Evolutionary conservation across 2,113 vertebrate species (phyloP), one percentile per base, ranked within the genome.

Genomic region (Phasianus colchicus): DNA sequence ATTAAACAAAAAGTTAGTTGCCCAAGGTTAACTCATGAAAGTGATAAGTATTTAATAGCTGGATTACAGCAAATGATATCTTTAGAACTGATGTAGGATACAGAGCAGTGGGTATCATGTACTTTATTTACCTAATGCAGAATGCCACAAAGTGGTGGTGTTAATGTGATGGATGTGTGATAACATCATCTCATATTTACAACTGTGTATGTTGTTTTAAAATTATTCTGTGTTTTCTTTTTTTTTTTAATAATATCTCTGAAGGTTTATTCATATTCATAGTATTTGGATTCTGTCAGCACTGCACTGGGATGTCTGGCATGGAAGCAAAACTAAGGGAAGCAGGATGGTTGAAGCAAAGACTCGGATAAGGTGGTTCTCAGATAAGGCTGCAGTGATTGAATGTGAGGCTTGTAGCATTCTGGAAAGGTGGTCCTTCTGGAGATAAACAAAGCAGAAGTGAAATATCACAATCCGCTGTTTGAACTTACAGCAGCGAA

Each of bases 1-100:
- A 91, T 92, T 94, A 92, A 89, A 83, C 64, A 92, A 88, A 87
- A 91, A 93, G 91, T 78, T 95, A 88, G 89, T 91, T 89, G 89
- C 72, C 82, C 50, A 47, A 55, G 84, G 92, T 93, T 93, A 93
- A 80, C 45, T 88, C 72, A 66, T 92, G 77, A 89, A 92, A 95
- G 67, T 54, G 36, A 15, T 54, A 83, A 91, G 84, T 74, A 89
- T 90, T 92, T 92, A 96, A 92, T 80, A 76, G 32, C 34, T 87
- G 82, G 75, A 80, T 92, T 93, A 87, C 34, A 55, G 80, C 89
- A 89, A 96, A 90, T 71, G 17, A 14, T 70, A 67, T 80, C 75
- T 89, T 84, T 67, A 82, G 67, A 86, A 74, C 86, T 67, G 36
- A 66, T 87, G 10, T 30, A 29, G 45, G 48, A 13, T 65, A n/a